Evolutionary conservation across 1,140 invertebrate genomes (phyloP).

Genomic region (Pantala flavescens): DNA sequence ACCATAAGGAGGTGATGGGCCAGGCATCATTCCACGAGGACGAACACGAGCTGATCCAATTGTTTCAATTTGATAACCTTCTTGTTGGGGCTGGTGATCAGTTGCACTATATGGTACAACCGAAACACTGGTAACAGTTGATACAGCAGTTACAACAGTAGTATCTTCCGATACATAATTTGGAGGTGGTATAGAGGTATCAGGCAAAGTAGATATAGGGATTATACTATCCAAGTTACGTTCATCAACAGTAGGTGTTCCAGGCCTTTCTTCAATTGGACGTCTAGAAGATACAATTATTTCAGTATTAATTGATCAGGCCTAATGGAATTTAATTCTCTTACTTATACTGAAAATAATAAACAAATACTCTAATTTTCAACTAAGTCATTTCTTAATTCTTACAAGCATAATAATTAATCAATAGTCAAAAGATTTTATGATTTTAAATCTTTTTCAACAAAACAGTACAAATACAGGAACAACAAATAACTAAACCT

Average conservation of each 20-base stretch:
- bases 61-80: background rate
- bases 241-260: slow-evolving; percentile 59
- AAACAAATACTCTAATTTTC: too few relatives aligned
- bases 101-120: background rate
- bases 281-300: slow-evolving; percentile 32
- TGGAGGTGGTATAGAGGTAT: slow-evolving; percentile 24
- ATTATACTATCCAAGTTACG: slow-evolving; percentile 13
- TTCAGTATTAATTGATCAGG: slow-evolving; percentile 39
- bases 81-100: background rate
- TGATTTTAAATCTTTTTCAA: too few relatives aligned
- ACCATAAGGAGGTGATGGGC: background rate
- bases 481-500: too few relatives aligned
- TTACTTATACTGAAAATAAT: too few relatives aligned
- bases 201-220: slow-evolving; percentile 16
- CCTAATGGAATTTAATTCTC: too few relatives aligned
- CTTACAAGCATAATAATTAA: too few relatives aligned
- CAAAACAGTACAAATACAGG: too few relatives aligned
- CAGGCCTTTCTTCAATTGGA: slow-evolving; percentile 49
- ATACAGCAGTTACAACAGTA: background rate
- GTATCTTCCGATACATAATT: slow-evolving; percentile 14
- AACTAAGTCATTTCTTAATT: too few relatives aligned
- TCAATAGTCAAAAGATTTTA: too few relatives aligned
- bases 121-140: background rate
- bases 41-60: background rate
- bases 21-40: background rate